Conservation (phyloP, 1,140 invertebrate genomes). For the Bombyx mandarina region DNA sequence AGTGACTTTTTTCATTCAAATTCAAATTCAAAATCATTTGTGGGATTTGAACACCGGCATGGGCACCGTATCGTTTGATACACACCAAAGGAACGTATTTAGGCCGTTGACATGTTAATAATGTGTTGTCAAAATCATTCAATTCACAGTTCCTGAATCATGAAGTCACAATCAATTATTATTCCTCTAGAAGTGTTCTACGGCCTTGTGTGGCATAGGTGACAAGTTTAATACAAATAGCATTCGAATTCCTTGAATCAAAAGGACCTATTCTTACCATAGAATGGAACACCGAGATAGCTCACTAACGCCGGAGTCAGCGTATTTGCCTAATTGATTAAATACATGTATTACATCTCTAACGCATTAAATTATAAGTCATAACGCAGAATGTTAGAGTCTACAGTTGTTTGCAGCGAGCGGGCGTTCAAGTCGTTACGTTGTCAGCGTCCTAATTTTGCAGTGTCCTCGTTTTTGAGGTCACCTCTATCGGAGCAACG, state of each 20-base stretch:
- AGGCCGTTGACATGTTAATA: too few relatives aligned
- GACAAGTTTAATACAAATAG: conserved; percentile 3
- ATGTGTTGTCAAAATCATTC: too few relatives aligned
- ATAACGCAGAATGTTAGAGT: conserved; percentile 28
- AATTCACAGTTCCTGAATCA: too few relatives aligned
- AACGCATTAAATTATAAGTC: conserved; percentile 22
- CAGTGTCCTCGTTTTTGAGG: conserved; percentile 71
- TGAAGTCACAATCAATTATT: too few relatives aligned
- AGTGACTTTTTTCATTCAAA: too few relatives aligned
- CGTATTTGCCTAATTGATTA: conserved; percentile 71
- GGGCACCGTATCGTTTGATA: too few relatives aligned
- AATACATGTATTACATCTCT: conserved; percentile 60
- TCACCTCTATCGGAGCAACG: conserved; percentile 68
- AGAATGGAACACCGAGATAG: conserved; percentile 55
- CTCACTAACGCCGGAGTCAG: conserved; percentile 59
- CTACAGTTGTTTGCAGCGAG: conserved; percentile 32
- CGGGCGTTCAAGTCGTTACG: conserved; percentile 63
- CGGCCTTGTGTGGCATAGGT: too few relatives aligned
- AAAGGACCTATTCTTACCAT: conserved; percentile 47
- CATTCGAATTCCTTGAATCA: conserved; percentile 25
- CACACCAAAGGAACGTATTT: too few relatives aligned
- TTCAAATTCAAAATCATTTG: too few relatives aligned
- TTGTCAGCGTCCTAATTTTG: conserved; percentile 71
- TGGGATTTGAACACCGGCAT: too few relatives aligned
- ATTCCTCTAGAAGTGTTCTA: too few relatives aligned